A percentile compares a stretch with the other conserved stretches of the same genome.
These are phyloP conservation scores for Pseudopodoces humilis DNA, from an alignment of 2,113 vertebrate genomes.

Conservation along the genomic window DNA sequence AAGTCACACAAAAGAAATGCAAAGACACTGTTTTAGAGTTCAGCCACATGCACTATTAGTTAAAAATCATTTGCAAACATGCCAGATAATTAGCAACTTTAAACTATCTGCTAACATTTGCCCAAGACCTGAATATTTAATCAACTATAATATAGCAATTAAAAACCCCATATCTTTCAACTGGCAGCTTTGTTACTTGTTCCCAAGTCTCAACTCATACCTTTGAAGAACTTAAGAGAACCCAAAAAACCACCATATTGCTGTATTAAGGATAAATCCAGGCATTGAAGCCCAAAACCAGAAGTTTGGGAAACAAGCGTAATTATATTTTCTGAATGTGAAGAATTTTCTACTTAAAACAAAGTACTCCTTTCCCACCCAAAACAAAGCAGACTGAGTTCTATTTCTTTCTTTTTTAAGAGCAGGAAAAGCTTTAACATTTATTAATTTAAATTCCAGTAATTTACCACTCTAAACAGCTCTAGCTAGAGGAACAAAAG, in stretches of 20 bases:
- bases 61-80: conserved; percentile 44
- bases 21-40: conserved; percentile 67
- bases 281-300: not conserved
- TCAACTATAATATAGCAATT: not conserved
- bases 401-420: not conserved
- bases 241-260: not conserved
- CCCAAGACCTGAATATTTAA: not conserved
- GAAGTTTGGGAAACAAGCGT: not conserved
- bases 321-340: not conserved
- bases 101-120: not conserved
- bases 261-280: not conserved
- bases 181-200: not conserved
- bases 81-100: conserved; percentile 8
- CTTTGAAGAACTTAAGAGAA: not conserved
- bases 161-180: not conserved
- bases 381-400: not conserved
- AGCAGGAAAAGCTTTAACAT: not conserved
- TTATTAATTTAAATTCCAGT: not conserved
- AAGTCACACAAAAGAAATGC: conserved; percentile 73
- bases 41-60: conserved; percentile 72
- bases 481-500: not conserved
- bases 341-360: not conserved
- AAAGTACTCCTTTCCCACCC: not conserved
- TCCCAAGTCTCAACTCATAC: not conserved
- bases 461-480: not conserved